These are phyloP conservation scores for Gymnorhina tibicen DNA, from an alignment of 2,113 vertebrate species.

Conservation along the genomic window DNA sequence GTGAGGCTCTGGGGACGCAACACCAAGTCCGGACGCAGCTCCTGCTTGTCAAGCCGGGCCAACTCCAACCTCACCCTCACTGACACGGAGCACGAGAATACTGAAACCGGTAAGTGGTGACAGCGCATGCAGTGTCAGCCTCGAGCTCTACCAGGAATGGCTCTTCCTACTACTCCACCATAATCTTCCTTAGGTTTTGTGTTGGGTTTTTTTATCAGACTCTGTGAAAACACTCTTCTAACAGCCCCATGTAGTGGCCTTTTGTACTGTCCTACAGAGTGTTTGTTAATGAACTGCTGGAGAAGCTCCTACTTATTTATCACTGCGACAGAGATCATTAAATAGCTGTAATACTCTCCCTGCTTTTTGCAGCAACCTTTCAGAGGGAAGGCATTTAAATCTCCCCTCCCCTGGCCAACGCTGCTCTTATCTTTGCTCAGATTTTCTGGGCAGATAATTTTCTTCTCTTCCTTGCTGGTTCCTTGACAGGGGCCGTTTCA, in stretches of 20 bases:
- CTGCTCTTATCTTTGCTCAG: slow-evolving; percentile 33
- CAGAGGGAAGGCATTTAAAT: slow-evolving; percentile 45
- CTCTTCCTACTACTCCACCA: not conserved
- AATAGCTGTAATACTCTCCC: not conserved
- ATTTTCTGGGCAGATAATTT: slow-evolving; percentile 49
- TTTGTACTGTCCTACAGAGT: slow-evolving; percentile 21
- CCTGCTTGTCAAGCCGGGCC: slow-evolving; percentile 94
- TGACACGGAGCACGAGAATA: slow-evolving; percentile 95
- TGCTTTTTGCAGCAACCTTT: slow-evolving; percentile 11
- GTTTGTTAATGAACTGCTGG: slow-evolving; percentile 24
- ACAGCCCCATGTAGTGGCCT: not conserved
- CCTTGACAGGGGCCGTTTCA: slow-evolving; percentile 8
- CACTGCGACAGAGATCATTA: slow-evolving; percentile 1
- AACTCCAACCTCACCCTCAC: slow-evolving; percentile 98
- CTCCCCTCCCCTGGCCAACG: not conserved
- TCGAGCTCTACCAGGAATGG: not conserved
- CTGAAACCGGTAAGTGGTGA: slow-evolving; percentile 83
- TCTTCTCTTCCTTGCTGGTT: slow-evolving; percentile 12
- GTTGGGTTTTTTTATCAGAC: not conserved
- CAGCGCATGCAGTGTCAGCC: not conserved
- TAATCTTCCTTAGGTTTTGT: not conserved
- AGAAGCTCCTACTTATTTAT: slow-evolving; percentile 29
- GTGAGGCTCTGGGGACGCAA: slow-evolving; percentile 89
- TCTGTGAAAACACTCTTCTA: slow-evolving; percentile 44
- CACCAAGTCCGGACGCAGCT: slow-evolving; percentile 92